These are phyloP conservation scores for Drosophila subquinaria DNA, from an alignment of 2,888 invertebrate species.

Conservation along the genomic window DNA sequence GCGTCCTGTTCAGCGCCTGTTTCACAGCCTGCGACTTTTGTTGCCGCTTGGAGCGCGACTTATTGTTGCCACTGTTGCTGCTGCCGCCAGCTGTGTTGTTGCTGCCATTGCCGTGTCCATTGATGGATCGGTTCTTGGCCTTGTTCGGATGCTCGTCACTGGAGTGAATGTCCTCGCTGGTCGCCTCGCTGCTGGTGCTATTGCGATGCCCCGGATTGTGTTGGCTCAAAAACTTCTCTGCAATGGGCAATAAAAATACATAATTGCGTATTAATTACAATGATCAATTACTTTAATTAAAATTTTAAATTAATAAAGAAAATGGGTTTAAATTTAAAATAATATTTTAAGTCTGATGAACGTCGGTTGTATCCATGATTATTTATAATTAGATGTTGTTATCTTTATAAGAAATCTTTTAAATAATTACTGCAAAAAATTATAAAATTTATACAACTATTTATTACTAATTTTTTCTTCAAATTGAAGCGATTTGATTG, in stretches of 20 bases:
- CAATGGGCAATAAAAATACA: not conserved
- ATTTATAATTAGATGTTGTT: too few species aligned
- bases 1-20: conserved; percentile 22
- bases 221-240: conserved; percentile 71
- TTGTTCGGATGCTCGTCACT: conserved; percentile 77
- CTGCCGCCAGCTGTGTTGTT: conserved; percentile 24
- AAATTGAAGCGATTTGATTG: too few species aligned
- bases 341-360: too few species aligned
- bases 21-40: conserved; percentile 38
- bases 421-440: too few species aligned
- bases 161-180: conserved; percentile 79
- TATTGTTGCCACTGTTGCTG: conserved; percentile 23
- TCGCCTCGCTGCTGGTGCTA: conserved; percentile 80
- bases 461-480: too few species aligned
- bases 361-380: too few species aligned
- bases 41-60: conserved; percentile 65
- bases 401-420: too few species aligned
- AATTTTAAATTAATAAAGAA: too few species aligned
- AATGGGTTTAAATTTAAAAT: too few species aligned
- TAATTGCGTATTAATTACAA: not conserved
- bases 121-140: conserved; percentile 11
- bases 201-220: conserved; percentile 81
- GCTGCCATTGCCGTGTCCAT: conserved; percentile 8
- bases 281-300: too few species aligned
- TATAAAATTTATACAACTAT: too few species aligned